phyloP scores from a whole-genome alignment of 2,113 vertebrate genomes.

The Sarotherodon lohbergeri region DNA sequence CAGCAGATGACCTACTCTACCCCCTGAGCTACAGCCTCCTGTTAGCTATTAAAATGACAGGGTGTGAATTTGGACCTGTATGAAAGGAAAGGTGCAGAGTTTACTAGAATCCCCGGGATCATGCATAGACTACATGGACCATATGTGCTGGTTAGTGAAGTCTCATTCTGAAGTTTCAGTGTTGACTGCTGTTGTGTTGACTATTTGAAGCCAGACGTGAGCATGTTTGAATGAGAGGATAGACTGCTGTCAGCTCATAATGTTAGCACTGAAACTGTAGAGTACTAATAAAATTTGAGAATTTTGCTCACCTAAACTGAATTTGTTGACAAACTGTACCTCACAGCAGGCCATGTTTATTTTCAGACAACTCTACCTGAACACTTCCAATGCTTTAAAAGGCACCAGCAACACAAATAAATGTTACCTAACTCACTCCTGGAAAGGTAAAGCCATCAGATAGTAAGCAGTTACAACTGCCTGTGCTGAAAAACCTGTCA shows the following conservation, averaged over 20 bases:
- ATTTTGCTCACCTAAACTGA: background rate
- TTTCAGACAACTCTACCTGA: rapidly evolving
- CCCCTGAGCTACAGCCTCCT: background rate
- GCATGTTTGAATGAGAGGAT: background rate
- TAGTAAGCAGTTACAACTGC: background rate
- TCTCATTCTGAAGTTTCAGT: background rate
- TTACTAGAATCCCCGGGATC: rapidly evolving
- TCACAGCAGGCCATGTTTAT: rapidly evolving
- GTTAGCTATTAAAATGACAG: background rate
- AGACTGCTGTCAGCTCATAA: background rate
- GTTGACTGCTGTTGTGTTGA: background rate
- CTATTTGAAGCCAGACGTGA: background rate
- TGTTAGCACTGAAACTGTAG: background rate
- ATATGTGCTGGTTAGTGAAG: background rate
- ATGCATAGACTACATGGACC: background rate
- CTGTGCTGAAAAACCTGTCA: background rate
- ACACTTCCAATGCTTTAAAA: rapidly evolving
- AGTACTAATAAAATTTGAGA: background rate
- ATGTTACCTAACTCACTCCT: rapidly evolving
- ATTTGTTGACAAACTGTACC: background rate
- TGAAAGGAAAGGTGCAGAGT: background rate
- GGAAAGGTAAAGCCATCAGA: background rate
- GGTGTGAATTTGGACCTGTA: background rate
- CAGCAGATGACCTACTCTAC: background rate
- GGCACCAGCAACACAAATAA: background rate